Evolutionary conservation across 2,113 vertebrate genomes (phyloP), one percentile per base, ranked within the genome.

Genomic region (Chelonoidis abingdonii): DNA sequence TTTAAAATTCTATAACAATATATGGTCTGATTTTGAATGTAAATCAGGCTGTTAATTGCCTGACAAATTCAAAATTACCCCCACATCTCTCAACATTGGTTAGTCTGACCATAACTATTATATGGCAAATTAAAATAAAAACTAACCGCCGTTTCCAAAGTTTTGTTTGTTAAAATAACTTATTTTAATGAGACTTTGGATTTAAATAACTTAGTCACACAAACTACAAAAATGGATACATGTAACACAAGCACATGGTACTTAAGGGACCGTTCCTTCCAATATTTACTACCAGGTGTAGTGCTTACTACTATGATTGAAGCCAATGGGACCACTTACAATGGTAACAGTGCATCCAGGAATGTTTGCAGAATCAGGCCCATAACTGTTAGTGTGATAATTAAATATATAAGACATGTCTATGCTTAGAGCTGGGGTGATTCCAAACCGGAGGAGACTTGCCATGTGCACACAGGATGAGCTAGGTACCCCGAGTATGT

Each of bases 1-100:
- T 90, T 96, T 96, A 96, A 96, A 97, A 97, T 93, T 89, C 95
- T 16, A 65, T 17, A 96, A 57, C 95, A 96, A 93, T 84, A 83
- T 53, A 25, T 94, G 29, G 38, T 95, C 80, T 86, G 87, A 95
- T 95, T 52, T 94, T 95, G 94, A 89, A 94, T 79, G 95, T 89
- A 89, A 89, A 93, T 94, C 84, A 94, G 31, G 92, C 89, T 94
- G 83, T 0, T 0, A 95, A 89, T 93, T 96, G 94, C 93, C 93
- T 92, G 90, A 86, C 78, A 89, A 90, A 95, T 94, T 89, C 87
- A 92, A 95, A 97, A 94, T 95, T 93, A 78, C 53, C 92, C 79
- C 90, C 89, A 95, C 94, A 94, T 86, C 72, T 38, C 85, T 88
- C 86, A 84, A 56, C 84, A 92, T 76, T 80, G 86, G 84, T 97